Evolutionary conservation across 2,797 vertebrate species (phyloP).

Genomic region (Siniperca scherzeri): DNA sequence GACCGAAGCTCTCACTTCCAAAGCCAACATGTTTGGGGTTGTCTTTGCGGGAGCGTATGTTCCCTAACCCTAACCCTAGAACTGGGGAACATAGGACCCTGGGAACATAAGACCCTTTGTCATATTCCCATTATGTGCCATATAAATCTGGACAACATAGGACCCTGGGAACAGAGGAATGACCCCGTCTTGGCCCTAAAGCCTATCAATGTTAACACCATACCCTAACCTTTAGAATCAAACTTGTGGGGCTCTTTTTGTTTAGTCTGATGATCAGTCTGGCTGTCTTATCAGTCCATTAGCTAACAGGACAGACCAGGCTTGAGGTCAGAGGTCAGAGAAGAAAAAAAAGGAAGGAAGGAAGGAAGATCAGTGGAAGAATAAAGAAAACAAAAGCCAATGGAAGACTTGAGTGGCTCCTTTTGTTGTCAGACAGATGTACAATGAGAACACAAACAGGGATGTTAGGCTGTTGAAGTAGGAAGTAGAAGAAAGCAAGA

Average conservation of each 20-base stretch:
- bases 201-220: neutral
- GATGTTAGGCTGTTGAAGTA: neutral
- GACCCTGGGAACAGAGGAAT: too few species aligned
- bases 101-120: too few species aligned
- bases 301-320: slow-evolving; percentile 24
- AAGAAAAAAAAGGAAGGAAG: slow-evolving; percentile 13
- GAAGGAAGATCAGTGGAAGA: slow-evolving; percentile 10
- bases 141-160: too few species aligned
- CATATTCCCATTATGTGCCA: too few species aligned
- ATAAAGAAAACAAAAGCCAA: neutral
- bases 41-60: neutral
- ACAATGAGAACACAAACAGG: neutral
- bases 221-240: slow-evolving; percentile 9
- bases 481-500: neutral
- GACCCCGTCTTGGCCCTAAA: neutral
- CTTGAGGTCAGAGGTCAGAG: slow-evolving; percentile 51
- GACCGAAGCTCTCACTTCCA: neutral
- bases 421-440: slow-evolving; percentile 15
- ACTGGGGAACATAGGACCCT: too few species aligned
- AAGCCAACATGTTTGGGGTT: neutral
- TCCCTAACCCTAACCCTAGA: too few species aligned
- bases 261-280: slow-evolving; percentile 61
- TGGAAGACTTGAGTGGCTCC: slow-evolving; percentile 1
- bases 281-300: slow-evolving; percentile 50
- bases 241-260: slow-evolving; percentile 27